Percentiles rank a stretch among this genome's conserved stretches.
Evolutionary conservation across 2,113 vertebrate genomes (phyloP).

Genomic region (Turdus rufiventris): DNA sequence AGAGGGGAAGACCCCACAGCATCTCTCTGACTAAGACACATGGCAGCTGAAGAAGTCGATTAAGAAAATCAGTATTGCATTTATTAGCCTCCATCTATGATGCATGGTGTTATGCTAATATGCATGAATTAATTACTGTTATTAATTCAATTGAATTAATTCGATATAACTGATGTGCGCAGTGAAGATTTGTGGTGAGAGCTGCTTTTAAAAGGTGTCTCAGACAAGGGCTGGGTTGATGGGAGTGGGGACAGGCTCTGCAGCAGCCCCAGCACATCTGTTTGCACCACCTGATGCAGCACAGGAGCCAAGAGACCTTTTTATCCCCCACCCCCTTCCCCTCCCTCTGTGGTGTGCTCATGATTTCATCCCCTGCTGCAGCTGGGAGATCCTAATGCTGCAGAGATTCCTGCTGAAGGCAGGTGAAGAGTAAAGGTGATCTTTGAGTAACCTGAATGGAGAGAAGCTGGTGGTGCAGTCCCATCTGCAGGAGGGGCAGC

Average conservation of each 20-base stretch:
- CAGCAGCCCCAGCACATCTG: conserved; percentile 23
- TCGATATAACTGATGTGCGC: conserved; percentile 31
- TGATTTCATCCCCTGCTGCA: neutral
- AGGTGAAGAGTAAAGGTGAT: neutral
- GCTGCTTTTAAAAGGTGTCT: neutral
- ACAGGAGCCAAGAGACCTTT: neutral
- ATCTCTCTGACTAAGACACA: conserved; percentile 49
- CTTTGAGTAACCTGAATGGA: neutral
- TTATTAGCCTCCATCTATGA: conserved; percentile 65
- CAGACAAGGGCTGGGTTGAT: neutral
- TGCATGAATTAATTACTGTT: conserved; percentile 69
- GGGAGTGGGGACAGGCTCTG: neutral
- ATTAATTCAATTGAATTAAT: conserved; percentile 71
- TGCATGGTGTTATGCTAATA: conserved; percentile 67
- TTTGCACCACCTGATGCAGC: conserved; percentile 18
- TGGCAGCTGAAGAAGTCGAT: conserved; percentile 40
- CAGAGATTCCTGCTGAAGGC: neutral
- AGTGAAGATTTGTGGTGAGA: conserved; percentile 14
- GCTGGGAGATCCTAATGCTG: neutral
- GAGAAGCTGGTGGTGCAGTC: neutral
- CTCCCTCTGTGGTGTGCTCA: neutral
- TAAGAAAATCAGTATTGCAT: conserved; percentile 67
- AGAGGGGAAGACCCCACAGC: conserved; percentile 24
- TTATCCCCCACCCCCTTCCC: neutral
- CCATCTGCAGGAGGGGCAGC: neutral